Base-by-base conservation (phyloP, 2,888 invertebrate species). In the Drosophila prolongata region DNA sequence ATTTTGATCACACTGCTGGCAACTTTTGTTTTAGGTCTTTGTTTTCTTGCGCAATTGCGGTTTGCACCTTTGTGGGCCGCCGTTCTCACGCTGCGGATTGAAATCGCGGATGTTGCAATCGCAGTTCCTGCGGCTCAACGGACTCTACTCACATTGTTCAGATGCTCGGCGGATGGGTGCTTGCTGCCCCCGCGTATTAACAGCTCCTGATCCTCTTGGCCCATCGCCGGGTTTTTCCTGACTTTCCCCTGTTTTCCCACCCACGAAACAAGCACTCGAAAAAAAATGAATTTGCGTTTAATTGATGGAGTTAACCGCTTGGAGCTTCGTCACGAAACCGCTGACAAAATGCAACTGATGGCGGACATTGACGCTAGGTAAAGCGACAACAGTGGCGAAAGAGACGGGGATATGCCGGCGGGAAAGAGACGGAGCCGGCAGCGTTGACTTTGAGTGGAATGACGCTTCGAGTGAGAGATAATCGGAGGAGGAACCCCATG, bases 141-240 rank as follows among this genome's bases (percentile, higher is more conserved):
- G 24, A 34, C 34, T 4, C 6, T 76, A 90, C 90, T 90, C 70
- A 90, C 90, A 70, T 79, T 84, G 66, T 86, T 81, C 58, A 90
- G 60, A 77, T 83, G 90, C 73, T 90, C 90, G 35, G 87, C 84
- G 5, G 90, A 90, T 27, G 88, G 72, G 62, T 85, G 78, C 53
- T 89, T 91, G 75, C 88, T 89, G 65, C 77, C 77, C 50, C 82
- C 80, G 43, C 87, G 86, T 56, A 90, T 73, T 59, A 90, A 67
- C 57, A 90, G 75, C 76, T 90, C 91, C 76, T 90, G 90, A 89
- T 90, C 91, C 83, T 90, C 90, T 79, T 90, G 91, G 70, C 91
- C 90, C 90, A 90, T 90, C 53, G 69, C 53, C 34, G 53, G 35
- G n/a, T 37, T 53, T 24, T 16, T 35, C n/a, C 2, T 30, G n/a